Evolutionary conservation across 2,113 vertebrate species (phyloP), one percentile per base, ranked within the genome.

Genomic region (Myiozetetes cayanensis): DNA sequence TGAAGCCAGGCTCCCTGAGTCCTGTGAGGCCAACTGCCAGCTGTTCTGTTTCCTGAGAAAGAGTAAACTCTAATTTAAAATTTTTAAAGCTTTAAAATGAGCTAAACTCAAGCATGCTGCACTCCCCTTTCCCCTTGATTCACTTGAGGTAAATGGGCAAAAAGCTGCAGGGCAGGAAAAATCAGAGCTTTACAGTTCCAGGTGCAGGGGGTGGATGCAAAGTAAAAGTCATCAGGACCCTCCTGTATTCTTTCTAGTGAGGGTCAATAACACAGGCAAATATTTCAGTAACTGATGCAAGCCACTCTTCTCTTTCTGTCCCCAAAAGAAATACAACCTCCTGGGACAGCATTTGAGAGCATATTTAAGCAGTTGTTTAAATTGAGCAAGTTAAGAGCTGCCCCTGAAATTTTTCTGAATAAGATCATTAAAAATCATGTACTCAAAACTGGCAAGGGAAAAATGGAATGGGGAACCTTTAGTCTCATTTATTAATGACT

Each of bases 1-100:
- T 77, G 87, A 96, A 96, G 87, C 58, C 89, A 80, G 85, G 81
- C 78, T 95, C 72, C 67, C 27, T 4, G 67, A 58, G 83, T 77
- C 90, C 86, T 94, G 39, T 67, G 91, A 96, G 91, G 87, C 89
- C 19, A 49, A 55, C 91, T 96, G 63, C 91, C 91, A 95, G 90
- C 79, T 95, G 95, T 82, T 94, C 82, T 85, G 66, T 83, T 92
- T 94, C 94, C 85, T 93, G 78, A 88, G 88, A 78, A 92, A 94
- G 79, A 85, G 68, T 58, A 93, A 96, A 96, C 71, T 85, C 87
- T 75, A 53, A 93, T 95, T 93, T 83, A 88, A 91, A 88, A 83
- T 39, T 89, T 49, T 80, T 55, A 94, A 91, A 88, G 82, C 91
- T 88, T 93, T 90, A 61, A 89, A 94, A 93, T 43, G 46, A 93